Evolutionary conservation across 2,888 invertebrate genomes (phyloP), one percentile per base, ranked within the genome.

Genomic region (Colletes collaris): DNA sequence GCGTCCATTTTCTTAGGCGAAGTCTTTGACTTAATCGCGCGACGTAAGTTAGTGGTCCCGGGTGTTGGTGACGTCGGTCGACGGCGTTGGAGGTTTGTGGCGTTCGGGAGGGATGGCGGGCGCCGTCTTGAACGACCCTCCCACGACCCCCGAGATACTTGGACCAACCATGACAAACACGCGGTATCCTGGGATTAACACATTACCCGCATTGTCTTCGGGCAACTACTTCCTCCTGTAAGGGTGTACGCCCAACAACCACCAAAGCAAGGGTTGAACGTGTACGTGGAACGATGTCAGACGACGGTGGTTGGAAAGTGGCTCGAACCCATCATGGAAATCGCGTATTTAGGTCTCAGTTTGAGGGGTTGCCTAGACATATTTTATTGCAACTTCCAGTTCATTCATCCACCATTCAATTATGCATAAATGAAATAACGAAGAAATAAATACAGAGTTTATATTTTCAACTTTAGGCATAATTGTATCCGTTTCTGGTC

Each of bases 171-270:
- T 83, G 86, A 87, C 87, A 84, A 88, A 87, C 87, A 84, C 76
- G 80, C 81, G 80, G 81, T 85, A 81, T 76, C 83, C 65, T 71
- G 89, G 86, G 86, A 88, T 88, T 88, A 86, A 84, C 85, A 80
- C 86, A 77, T 75, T 82, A 74, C 86, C 84, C 79, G 86, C 81
- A 87, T 86, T 86, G 86, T 86, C 86, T 79, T 73, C 75, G 66
- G 53, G 66, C 68, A 44, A 55, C 56, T 69, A 60, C 73, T 66
- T 56, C 56, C 37, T 46, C 53, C 37, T 50, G 52, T 13, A 16
- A 27, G 8, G 13, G 6, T 58, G 56, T 27, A 40, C 53, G 53
- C 16, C n/a, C 56, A 4, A 13, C 44, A 6, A 52, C 59, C 59
- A 10, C 35, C 19, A 11, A n/a, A 52, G 44, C 19, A 19, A 8